phyloP scores from a whole-genome alignment of 2,888 invertebrate species.

The Agrotis clavis region DNA sequence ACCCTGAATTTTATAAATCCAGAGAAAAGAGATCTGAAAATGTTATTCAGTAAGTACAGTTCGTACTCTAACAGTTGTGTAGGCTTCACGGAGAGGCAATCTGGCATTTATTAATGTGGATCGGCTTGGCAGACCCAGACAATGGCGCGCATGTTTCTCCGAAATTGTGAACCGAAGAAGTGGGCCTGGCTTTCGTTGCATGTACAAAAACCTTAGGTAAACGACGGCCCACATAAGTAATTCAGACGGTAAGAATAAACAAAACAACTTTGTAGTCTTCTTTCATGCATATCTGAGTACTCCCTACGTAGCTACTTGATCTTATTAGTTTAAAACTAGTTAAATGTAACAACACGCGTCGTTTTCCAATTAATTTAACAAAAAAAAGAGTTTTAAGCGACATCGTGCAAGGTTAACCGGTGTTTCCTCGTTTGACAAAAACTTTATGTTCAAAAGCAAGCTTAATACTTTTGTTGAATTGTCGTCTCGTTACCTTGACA shows the following conservation, averaged over 20 bases:
- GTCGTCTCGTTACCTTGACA: conserved; percentile 57
- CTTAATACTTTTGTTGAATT: conserved; percentile 52
- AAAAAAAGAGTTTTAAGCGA: conserved; percentile 66
- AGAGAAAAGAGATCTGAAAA: not conserved
- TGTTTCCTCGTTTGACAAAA: conserved; percentile 70
- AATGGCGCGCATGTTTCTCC: conserved; percentile 78
- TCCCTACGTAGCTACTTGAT: conserved; percentile 62
- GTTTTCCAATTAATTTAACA: conserved; percentile 58
- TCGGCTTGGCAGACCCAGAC: conserved; percentile 70
- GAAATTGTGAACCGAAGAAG: conserved; percentile 74
- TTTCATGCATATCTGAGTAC: conserved; percentile 79
- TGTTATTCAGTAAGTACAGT: conserved; percentile 16
- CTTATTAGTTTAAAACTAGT: conserved; percentile 62
- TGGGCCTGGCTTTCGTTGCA: conserved; percentile 70
- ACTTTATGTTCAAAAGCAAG: conserved; percentile 55
- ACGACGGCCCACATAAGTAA: conserved; percentile 80
- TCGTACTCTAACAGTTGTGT: conserved; percentile 21
- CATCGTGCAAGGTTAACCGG: conserved; percentile 68
- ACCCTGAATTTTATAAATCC: not conserved
- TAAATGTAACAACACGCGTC: conserved; percentile 57
- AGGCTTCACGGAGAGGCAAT: conserved; percentile 68
- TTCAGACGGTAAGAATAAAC: conserved; percentile 79
- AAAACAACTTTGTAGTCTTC: conserved; percentile 77
- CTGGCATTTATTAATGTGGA: conserved; percentile 82
- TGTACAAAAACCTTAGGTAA: conserved; percentile 76